Percentiles rank a stretch among this genome's conserved stretches.
These are phyloP conservation scores for Pygocentrus nattereri DNA, from an alignment of 2,797 vertebrate species.

Conservation along the genomic window DNA sequence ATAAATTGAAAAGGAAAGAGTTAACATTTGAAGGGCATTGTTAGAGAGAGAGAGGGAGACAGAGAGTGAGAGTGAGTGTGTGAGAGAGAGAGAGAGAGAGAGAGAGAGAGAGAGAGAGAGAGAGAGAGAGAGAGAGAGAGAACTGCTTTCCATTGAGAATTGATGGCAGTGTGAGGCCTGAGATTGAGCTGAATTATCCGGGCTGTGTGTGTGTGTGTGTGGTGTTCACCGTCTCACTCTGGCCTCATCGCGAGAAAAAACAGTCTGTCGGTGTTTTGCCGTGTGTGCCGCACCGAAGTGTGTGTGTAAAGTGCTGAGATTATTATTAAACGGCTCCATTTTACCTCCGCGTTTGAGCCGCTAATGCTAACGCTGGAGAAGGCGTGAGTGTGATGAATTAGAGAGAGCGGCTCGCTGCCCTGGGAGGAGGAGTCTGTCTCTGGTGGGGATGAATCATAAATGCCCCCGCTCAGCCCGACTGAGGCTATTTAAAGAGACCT, in stretches of 20 bases:
- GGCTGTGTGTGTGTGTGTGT: background rate
- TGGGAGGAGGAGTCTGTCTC: background rate
- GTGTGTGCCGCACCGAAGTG: background rate
- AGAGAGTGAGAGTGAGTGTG: constrained; percentile 27
- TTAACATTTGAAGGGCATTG: constrained; percentile 63
- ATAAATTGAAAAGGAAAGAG: constrained; percentile 58
- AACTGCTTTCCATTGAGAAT: constrained; percentile 63
- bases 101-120: constrained; percentile 20
- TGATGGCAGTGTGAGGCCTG: constrained; percentile 57
- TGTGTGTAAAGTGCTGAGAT: background rate
- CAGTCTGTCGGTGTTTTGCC: background rate
- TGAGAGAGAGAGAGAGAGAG: constrained; percentile 15
- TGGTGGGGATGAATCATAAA: constrained; percentile 31
- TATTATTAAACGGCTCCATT: constrained; percentile 1
- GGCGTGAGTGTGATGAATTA: constrained; percentile 26
- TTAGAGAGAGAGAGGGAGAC: too few species aligned
- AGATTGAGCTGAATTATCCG: constrained; percentile 61
- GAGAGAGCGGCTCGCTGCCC: background rate
- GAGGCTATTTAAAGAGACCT: constrained; percentile 47
- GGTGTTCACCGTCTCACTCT: background rate
- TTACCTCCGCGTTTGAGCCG: background rate
- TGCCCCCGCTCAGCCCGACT: constrained; percentile 6
- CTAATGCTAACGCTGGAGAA: background rate
- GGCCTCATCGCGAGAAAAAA: background rate
- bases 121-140: background rate